phyloP scores from a whole-genome alignment of 2,113 vertebrate genomes.

The Oreochromis niloticus region DNA sequence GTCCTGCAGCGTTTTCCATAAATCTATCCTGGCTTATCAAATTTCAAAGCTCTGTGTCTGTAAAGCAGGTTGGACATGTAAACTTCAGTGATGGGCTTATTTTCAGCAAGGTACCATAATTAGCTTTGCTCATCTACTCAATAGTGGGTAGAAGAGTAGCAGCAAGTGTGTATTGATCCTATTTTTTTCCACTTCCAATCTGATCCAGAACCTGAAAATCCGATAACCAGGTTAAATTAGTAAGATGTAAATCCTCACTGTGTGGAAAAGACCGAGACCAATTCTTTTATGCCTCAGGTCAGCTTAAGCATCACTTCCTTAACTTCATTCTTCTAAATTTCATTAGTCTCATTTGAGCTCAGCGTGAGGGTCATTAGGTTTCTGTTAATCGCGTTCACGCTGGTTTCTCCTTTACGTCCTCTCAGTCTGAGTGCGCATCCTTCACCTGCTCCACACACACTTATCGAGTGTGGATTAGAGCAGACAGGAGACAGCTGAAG shows the following conservation, averaged over 20 bases:
- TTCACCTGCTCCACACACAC: neutral
- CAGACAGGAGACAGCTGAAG: neutral
- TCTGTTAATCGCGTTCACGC: neutral
- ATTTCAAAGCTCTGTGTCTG: neutral
- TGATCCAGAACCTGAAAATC: fast-evolving
- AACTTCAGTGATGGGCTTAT: constrained; percentile 14
- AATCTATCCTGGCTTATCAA: neutral
- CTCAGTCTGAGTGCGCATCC: neutral
- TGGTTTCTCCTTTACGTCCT: neutral
- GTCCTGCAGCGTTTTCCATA: neutral
- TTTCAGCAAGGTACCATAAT: constrained; percentile 16
- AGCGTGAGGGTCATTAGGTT: neutral
- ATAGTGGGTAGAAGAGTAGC: fast-evolving
- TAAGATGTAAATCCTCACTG: neutral
- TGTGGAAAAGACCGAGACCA: neutral
- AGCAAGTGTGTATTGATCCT: neutral
- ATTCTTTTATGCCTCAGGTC: neutral
- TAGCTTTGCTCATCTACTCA: neutral
- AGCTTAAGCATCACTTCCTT: neutral
- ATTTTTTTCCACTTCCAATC: neutral
- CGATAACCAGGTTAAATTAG: fast-evolving
- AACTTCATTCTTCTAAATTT: neutral
- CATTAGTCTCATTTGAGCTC: neutral
- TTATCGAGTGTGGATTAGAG: neutral
- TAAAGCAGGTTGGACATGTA: neutral